Evolutionary conservation across 1,140 invertebrate genomes (phyloP), one percentile per base, ranked within the genome.

Genomic region (Musca vetustissima): DNA sequence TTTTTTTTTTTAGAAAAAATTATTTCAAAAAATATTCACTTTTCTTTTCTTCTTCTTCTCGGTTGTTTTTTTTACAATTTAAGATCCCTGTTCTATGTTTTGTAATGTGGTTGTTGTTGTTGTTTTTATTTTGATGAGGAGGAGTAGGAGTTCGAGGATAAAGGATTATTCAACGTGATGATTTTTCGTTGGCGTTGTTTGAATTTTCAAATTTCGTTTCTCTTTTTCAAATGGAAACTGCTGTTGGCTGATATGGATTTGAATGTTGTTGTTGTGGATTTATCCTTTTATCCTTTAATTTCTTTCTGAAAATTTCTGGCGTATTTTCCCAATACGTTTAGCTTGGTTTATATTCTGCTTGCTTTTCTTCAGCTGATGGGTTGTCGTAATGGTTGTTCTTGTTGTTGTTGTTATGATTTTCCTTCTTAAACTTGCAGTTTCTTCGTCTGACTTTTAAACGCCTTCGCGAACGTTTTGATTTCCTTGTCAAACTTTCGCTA

Each of bases 21-120:
- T 21, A 43, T 22, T 53, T 53, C 69, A 67, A 67, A 70, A 67
- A 57, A 66, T 70, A 57, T 28, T 59, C 43, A 25, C 32, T 52
- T 61, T 70, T 66, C 14, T 13, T 55, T 43, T 66, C 59, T 69
- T 69, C 32, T 53, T 43, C 28, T 65, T 17, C 61, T 57, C 32
- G n/a, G n/a, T 32, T 3, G 28, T 9, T 32, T 43, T 43, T 13
- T 43, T 43, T 43, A 43, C 36, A 43, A 43, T 43, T n/a, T 43
- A 43, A 43, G 36, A 43, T 43, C 36, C 36, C 36, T 43, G 36
- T 43, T 43, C 36, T 43, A 43, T 43, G 36, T 43, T 43, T 43
- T 43, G 36, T 43, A 43, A 43, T 24, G 11, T 61, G n/a, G 57
- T 36, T 36, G 57, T 17, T 15, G 57, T 61, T 61, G 17, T 61